Base-by-base conservation (phyloP, 92 coral and sea anemone species). In the Siderastrea siderea region DNA sequence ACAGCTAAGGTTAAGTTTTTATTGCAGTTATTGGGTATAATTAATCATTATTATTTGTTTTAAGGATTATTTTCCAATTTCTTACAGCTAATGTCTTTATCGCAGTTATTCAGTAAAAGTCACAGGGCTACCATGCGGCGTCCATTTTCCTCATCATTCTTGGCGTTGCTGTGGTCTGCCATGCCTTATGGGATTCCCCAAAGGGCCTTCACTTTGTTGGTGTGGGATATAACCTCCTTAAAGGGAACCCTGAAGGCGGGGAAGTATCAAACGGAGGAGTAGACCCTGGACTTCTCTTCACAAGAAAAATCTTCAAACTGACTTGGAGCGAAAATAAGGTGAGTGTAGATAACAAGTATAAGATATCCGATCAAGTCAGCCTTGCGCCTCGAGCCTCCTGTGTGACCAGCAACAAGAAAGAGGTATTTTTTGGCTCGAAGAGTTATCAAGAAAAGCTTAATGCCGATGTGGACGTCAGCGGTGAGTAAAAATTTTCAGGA, bases 231-330 rank as follows among this genome's bases (percentile, higher is more conserved):
- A 78, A 92, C n/a, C 62, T 92, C n/a, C 79, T 92, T 1, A 79
- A 72, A 59, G 94, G 93, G 11, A 92, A 92, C 82, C 94, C 94
- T 2, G 94, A 92, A 38, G 93, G 94, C 9, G 86, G 91, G 7
- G 81, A 84, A 19, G 6, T 83, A 58, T 61, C 90, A 54, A 88
- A 73, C 46, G 94, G 94, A n/a, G 94, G 94, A 47, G 57, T 89
- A 45, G 94, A 92, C 50, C 94, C 94, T 3, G 94, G 93, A 5
- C 90, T 92, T 5, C 80, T 88, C 2, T 67, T 55, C 13, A 74
- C 94, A 10, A 62, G 89, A 47, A 92, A 89, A 62, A 83, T 92
- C 2, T 80, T 92, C 26, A 58, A 83, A 64, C 89, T 88, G 63
- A 73, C 89, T 5, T 88, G 82, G 79, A 61, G 84, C 5, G 62